phyloP scores from a whole-genome alignment of 2,797 vertebrate species.

The Acanthurus tractus region DNA sequence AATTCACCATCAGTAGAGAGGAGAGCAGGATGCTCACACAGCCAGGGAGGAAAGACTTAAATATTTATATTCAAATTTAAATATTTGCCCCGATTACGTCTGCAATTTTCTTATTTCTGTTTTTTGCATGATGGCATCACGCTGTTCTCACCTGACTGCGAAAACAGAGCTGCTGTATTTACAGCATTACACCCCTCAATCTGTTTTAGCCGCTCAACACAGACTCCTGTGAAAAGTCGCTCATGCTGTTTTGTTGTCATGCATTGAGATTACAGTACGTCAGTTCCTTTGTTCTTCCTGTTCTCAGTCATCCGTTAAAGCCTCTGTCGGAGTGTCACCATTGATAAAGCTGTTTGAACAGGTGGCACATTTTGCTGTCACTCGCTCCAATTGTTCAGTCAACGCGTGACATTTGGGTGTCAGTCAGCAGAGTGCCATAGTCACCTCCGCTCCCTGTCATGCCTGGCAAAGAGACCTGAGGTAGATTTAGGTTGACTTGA shows the following conservation, averaged over 20 bases:
- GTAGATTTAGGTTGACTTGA: slow-evolving; percentile 25
- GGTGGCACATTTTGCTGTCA: slow-evolving; percentile 73
- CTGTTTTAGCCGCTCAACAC: slow-evolving; percentile 18
- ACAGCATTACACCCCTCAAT: slow-evolving; percentile 3
- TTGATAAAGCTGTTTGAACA: slow-evolving; percentile 75
- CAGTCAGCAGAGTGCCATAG: slow-evolving; percentile 29
- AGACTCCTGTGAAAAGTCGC: slow-evolving; percentile 31
- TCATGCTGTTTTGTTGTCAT: slow-evolving; percentile 55
- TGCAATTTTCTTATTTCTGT: not conserved
- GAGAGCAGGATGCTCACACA: not conserved
- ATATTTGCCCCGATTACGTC: not conserved
- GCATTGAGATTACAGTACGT: slow-evolving; percentile 61
- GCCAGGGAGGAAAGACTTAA: not conserved
- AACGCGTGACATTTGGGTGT: slow-evolving; percentile 50
- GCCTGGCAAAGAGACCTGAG: slow-evolving; percentile 12
- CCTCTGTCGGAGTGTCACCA: slow-evolving; percentile 57
- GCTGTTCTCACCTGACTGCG: not conserved
- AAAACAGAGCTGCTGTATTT: not conserved
- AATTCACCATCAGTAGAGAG: too few relatives aligned
- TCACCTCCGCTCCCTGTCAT: slow-evolving; percentile 23
- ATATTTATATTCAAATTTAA: too few relatives aligned
- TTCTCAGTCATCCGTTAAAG: slow-evolving; percentile 71
- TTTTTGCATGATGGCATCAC: not conserved
- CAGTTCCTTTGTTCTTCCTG: slow-evolving; percentile 67
- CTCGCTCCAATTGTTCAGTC: slow-evolving; percentile 60